Evolutionary conservation across 2,797 vertebrate species (phyloP).

Genomic region (Amazona ochrocephala): DNA sequence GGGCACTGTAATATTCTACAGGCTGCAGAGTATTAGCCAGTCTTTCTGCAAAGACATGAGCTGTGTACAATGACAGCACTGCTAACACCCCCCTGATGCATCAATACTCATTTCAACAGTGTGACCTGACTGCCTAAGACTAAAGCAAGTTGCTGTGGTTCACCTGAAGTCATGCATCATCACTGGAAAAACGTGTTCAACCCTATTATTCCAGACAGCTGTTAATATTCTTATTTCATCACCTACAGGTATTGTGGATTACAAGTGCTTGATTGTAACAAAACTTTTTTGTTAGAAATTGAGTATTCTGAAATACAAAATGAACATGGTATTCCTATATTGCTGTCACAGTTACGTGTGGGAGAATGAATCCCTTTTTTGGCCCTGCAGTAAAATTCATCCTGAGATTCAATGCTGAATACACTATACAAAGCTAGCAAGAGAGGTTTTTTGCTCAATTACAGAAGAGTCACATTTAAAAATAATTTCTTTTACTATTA

Average conservation of each 20-base stretch:
- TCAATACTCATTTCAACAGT: background rate
- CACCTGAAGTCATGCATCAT: constrained; percentile 13
- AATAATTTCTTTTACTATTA: constrained; percentile 63
- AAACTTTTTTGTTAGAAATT: background rate
- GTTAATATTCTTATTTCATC: constrained; percentile 32
- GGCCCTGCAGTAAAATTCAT: constrained; percentile 78
- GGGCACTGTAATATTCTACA: background rate
- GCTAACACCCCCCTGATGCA: background rate
- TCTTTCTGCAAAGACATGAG: background rate
- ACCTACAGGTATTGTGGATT: background rate
- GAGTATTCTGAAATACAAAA: constrained; percentile 47
- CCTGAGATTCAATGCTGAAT: constrained; percentile 80
- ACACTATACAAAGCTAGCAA: constrained; percentile 73
- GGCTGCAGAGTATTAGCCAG: background rate
- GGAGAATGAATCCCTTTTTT: constrained; percentile 72
- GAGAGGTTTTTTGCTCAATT: constrained; percentile 46
- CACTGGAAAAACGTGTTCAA: constrained; percentile 12
- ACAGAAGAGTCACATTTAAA: constrained; percentile 73
- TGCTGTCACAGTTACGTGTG: constrained; percentile 68
- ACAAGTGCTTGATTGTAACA: background rate
- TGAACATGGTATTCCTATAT: constrained; percentile 26
- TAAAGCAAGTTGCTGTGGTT: background rate
- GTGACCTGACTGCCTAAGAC: background rate
- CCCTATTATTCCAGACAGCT: constrained; percentile 51
- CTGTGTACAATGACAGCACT: background rate